These are phyloP conservation scores for Dryobates pubescens DNA, from an alignment of 2,797 vertebrate genomes.

Conservation along the genomic window DNA sequence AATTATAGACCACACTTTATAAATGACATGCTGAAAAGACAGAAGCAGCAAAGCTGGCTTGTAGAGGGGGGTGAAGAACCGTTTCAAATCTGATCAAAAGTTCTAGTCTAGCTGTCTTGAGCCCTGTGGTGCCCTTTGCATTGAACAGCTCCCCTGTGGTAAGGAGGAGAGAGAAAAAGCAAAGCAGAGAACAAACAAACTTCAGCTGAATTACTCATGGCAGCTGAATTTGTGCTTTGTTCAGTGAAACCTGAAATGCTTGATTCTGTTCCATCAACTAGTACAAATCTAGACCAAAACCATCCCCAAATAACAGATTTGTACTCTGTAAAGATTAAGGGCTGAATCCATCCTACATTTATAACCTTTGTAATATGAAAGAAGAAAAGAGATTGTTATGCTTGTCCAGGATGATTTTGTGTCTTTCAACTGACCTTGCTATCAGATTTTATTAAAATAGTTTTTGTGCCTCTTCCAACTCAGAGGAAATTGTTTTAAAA, in stretches of 20 bases:
- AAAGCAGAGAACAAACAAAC: background rate
- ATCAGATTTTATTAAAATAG: background rate
- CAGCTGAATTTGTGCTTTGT: background rate
- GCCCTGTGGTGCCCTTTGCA: background rate
- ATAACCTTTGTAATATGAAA: background rate
- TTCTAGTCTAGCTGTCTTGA: background rate
- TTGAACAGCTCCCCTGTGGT: background rate
- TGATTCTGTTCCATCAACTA: background rate
- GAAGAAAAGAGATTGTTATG: background rate
- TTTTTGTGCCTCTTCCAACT: background rate
- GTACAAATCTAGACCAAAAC: background rate
- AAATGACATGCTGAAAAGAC: background rate
- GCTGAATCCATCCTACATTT: background rate
- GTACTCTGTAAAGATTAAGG: background rate
- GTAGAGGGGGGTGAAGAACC: background rate
- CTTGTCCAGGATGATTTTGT: background rate
- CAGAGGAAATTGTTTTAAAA: background rate
- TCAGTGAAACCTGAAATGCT: background rate
- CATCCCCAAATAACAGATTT: background rate
- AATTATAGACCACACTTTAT: background rate
- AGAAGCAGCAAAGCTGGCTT: constrained; percentile 4
- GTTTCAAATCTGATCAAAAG: background rate
- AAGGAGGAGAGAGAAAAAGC: background rate
- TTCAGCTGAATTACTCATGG: background rate
- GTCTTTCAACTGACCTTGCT: background rate